Evolutionary conservation across 2,113 vertebrate genomes (phyloP), one percentile per base, ranked within the genome.

Genomic region (Hiodon alosoides): DNA sequence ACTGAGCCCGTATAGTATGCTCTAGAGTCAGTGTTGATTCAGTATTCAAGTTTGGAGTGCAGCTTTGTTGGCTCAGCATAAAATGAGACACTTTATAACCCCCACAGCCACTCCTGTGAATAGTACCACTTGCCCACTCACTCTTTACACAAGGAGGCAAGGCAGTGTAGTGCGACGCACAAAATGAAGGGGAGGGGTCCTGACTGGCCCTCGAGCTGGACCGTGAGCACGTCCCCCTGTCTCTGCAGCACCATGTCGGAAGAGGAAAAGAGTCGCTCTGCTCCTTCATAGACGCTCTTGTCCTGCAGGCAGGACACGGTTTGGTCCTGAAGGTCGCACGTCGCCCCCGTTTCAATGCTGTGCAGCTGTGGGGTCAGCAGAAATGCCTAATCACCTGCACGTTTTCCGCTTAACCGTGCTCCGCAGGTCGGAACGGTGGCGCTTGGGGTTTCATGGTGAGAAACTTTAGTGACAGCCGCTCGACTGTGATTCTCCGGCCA

Each of bases 81-180:
- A 31, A 31, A 8, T 57, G 6, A 6, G 55, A 6, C 11, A 11
- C 55, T 11, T 11, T 57, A 57, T 14, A 59, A 3, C 14, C 13
- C 71, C 46, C 59, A 62, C 10, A 31, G 31, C 31, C 31, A 31
- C 31, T 31, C 31, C 0, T 31, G 31, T 31, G 31, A 31, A 31
- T 31, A 31, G 31, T 31, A 31, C 31, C 31, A 31, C 31, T 31
- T 2, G 31, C 31, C 31, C 31, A 16, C 50, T 16, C 67, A 62
- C 67, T 47, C 51, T 53, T n/a, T 74, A 46, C 82, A 79, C 76
- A 97, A 81, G 52, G 90, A 89, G 74, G 78, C 74, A 17, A 97
- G 86, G 47, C 93, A 91, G 13, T 74, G 83, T 72, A 97, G 66
- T 2, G 88, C 86, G 47, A 97, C 88, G 3, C 89, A 95, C 17